Base-by-base conservation (phyloP, 2,888 invertebrate species). In the Cryptus viduatorius region DNA sequence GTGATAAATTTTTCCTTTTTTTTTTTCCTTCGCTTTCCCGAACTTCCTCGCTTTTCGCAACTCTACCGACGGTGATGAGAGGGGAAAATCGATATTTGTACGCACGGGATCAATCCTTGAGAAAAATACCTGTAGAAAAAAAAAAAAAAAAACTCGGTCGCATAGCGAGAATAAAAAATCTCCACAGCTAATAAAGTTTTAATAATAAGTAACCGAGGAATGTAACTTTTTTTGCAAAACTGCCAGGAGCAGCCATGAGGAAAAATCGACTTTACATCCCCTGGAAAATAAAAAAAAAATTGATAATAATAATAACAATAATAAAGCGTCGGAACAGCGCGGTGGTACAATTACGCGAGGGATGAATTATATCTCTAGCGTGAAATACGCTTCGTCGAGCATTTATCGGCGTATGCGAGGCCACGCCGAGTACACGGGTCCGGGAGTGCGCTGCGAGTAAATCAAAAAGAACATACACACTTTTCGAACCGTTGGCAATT, bases 311-410 rank as follows among this genome's bases (percentile, higher is more conserved):
- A 82, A 82, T 8, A 37, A 37, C 37, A 37, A 37, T 71, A 77
- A 82, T 73, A 53, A 59, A 82, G 72, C 31, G 31, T 46, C 61
- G 79, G 73, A 79, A 73, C 79, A 78, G 67, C 75, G 50, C n/a
- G 64, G 56, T 68, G 56, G 78, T 48, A 79, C 81, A 81, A 84
- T 84, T 79, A 79, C 81, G 76, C 53, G 78, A 84, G 84, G 69
- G 75, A n/a, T 79, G 75, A 84, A 84, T 84, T 79, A 84, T 76
- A 79, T 61, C 46, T 84, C 82, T 65, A 79, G 71, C 84, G 82
- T 84, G 79, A 84, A 84, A 84, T 82, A 82, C 84, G 79, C 82
- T 69, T 82, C 79, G 82, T 61, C 82, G 84, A 68, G 16, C 82
- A 84, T 82, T 82, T 81, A 82, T 83, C 75, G 78, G 61, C 64